Percentiles rank a stretch among this genome's conserved stretches.
Conservation (phyloP, 2,113 vertebrate species). For the Albula glossodonta region DNA sequence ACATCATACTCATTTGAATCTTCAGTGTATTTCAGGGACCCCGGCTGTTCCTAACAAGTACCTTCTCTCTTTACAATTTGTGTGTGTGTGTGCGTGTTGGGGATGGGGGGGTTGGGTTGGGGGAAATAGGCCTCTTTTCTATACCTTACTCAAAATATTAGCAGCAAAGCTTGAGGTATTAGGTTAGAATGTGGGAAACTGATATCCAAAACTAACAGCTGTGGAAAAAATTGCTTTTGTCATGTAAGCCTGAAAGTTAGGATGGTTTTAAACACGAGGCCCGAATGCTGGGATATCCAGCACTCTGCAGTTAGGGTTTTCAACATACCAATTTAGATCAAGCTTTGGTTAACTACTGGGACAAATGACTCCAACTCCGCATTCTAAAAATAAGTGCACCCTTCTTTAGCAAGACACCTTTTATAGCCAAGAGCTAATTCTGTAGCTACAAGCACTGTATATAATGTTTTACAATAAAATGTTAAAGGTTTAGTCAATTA, state of each 20-base stretch:
- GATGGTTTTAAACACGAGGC: slow-evolving; percentile 71
- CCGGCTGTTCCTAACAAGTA: background rate
- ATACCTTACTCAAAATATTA: slow-evolving; percentile 32
- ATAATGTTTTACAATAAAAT: slow-evolving; percentile 67
- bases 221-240: slow-evolving; percentile 68
- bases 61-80: slow-evolving; percentile 12
- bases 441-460: slow-evolving; percentile 59
- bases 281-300: slow-evolving; percentile 74
- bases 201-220: slow-evolving; percentile 83
- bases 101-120: background rate
- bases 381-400: slow-evolving; percentile 76
- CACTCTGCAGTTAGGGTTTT: slow-evolving; percentile 69
- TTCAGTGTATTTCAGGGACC: background rate
- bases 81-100: background rate
- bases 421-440: slow-evolving; percentile 62
- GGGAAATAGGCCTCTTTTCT: slow-evolving; percentile 5
- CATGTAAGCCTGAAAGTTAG: slow-evolving; percentile 52
- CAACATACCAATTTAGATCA: slow-evolving; percentile 67
- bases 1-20: background rate
- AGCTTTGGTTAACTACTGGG: slow-evolving; percentile 91
- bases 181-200: slow-evolving; percentile 77
- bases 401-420: slow-evolving; percentile 59
- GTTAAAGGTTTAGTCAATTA: slow-evolving; percentile 67
- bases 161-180: slow-evolving; percentile 76
- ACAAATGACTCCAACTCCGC: slow-evolving; percentile 78